These are phyloP conservation scores for Agonum fuliginosum DNA, from an alignment of 2,888 invertebrate species.

Conservation along the genomic window DNA sequence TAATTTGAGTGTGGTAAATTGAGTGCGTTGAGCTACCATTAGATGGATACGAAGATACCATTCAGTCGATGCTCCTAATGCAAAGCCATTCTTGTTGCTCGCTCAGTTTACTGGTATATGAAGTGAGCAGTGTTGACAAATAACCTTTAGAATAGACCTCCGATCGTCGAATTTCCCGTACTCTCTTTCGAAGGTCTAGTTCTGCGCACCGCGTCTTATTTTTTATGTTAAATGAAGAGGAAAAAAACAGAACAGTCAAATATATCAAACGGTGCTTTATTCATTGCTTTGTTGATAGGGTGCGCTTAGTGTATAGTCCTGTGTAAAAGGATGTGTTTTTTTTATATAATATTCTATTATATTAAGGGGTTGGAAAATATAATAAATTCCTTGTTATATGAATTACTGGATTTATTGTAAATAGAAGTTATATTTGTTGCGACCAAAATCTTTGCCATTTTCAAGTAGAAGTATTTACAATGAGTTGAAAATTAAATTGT, in stretches of 20 bases:
- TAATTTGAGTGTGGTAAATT: not conserved
- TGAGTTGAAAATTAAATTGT: too few relatives aligned
- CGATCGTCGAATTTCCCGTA: slow-evolving; percentile 48
- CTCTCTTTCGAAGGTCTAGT: slow-evolving; percentile 17
- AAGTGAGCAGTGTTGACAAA: slow-evolving; percentile 50
- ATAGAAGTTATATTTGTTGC: too few relatives aligned
- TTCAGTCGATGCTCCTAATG: not conserved
- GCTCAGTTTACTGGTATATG: slow-evolving; percentile 36
- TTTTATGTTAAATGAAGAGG: slow-evolving; percentile 49
- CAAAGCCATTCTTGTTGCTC: slow-evolving; percentile 11
- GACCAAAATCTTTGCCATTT: too few relatives aligned
- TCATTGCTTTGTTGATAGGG: slow-evolving; percentile 42
- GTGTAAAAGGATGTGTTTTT: too few relatives aligned
- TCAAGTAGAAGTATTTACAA: too few relatives aligned
- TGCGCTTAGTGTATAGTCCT: not conserved
- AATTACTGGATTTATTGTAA: too few relatives aligned
- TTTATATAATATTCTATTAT: too few relatives aligned
- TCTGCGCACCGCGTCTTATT: slow-evolving; percentile 24
- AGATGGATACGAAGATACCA: not conserved
- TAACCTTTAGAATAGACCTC: slow-evolving; percentile 45
- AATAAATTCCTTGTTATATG: too few relatives aligned
- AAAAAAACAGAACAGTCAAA: slow-evolving; percentile 41
- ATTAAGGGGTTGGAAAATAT: too few relatives aligned
- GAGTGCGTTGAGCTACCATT: too few relatives aligned
- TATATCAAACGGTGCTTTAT: slow-evolving; percentile 46